Conservation (phyloP, 2,797 vertebrate species). For the Merluccius polli region DNA sequence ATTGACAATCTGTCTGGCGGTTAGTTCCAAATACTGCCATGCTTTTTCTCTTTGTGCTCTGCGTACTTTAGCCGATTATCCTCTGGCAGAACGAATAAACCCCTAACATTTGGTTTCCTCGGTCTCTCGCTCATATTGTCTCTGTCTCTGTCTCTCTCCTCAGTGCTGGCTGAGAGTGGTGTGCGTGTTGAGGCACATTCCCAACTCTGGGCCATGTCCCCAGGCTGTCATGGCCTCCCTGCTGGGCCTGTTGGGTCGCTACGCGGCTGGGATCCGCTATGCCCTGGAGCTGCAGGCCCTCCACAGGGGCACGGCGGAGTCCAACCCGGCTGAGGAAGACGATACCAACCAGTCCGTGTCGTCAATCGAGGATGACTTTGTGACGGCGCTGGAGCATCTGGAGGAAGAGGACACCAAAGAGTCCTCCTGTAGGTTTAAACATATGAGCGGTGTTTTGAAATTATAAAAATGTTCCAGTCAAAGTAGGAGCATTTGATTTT, state of each 20-base stretch:
- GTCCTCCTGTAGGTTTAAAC: slow-evolving; percentile 49
- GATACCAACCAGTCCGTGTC: slow-evolving; percentile 97
- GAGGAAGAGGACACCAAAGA: slow-evolving; percentile 86
- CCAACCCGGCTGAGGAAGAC: slow-evolving; percentile 82
- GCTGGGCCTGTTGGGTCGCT: slow-evolving; percentile 85
- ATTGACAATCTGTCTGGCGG: neutral
- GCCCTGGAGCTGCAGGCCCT: slow-evolving; percentile 78
- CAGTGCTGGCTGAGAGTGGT: slow-evolving; percentile 77
- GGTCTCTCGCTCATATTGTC: too few species aligned
- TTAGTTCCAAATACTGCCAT: neutral
- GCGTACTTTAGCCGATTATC: neutral
- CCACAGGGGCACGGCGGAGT: slow-evolving; percentile 67
- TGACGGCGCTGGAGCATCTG: slow-evolving; percentile 94
- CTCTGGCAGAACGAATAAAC: neutral
- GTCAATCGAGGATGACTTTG: slow-evolving; percentile 98
- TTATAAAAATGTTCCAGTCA: too few species aligned
- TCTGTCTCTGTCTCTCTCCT: slow-evolving; percentile 38
- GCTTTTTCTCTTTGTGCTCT: neutral
- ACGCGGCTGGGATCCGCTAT: slow-evolving; percentile 82
- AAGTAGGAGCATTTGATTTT: neutral
- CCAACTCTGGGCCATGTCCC: slow-evolving; percentile 63
- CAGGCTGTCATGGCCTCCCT: slow-evolving; percentile 75
- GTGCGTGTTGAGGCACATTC: slow-evolving; percentile 85
- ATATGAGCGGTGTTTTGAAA: slow-evolving; percentile 6
- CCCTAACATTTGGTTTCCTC: neutral